Base-by-base conservation (phyloP, 2,113 vertebrate species). In the Hassar affinis region DNA sequence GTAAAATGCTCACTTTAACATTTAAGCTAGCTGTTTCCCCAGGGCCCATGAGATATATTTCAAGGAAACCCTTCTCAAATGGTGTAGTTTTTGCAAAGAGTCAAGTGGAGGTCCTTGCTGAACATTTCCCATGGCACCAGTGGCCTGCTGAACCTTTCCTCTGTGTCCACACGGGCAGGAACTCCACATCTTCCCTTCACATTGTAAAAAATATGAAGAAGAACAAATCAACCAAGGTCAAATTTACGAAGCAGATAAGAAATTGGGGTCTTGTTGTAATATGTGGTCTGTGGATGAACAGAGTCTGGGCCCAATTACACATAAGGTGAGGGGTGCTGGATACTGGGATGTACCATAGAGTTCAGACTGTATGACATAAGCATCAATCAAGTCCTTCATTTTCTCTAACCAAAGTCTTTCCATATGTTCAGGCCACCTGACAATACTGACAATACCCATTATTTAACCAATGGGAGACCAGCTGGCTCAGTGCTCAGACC, bases 301-400 rank as follows among this genome's bases (percentile, higher is more conserved):
- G 56, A 54, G 64, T 87, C 90, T 91, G 90, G 83, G 51, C 17
- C 57, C 72, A 80, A 85, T 92, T 92, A 90, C 57, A 42, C 33
- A 80, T 89, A 64, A 82, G 82, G 80, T 4, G 30, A 80, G 35
- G 86, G 51, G 78, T 79, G 78, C 84, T 69, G 78, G 85, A 76
- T 62, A 51, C 83, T 72, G 42, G 54, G 82, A 90, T 85, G 54
- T 68, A 86, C 54, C 49, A 87, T 89, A 85, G 88, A 87, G 86
- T 87, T 85, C 33, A 87, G 83, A 81, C 49, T 64, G 33, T 82
- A 71, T 82, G 77, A 88, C 80, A 83, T 78, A 62, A 89, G 78
- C 77, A 90, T 91, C 85, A 61, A 87, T 88, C 85, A 91, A 86
- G 87, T 72, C 59, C 54, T 83, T 85, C 71, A 51, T 76, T 35